These are phyloP conservation scores for Parambassis ranga DNA, from an alignment of 2,797 vertebrate species.

Conservation along the genomic window DNA sequence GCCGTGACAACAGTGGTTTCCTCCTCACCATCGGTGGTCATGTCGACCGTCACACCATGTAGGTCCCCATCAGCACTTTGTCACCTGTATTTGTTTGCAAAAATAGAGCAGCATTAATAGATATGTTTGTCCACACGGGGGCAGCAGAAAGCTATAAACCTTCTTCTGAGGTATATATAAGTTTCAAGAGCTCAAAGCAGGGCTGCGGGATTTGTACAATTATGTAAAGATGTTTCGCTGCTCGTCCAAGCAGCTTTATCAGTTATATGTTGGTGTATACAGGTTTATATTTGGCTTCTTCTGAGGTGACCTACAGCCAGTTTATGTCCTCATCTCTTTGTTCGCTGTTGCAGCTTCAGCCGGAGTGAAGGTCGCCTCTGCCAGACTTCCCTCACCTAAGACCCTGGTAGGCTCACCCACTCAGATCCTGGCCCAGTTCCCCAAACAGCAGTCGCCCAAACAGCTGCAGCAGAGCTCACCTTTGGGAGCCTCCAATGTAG, in stretches of 20 bases:
- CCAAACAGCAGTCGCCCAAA: conserved; percentile 90
- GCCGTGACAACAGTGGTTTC: conserved; percentile 94
- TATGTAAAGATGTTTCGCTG: too few relatives aligned
- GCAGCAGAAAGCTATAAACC: not conserved
- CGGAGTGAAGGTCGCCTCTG: conserved; percentile 90
- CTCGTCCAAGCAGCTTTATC: too few relatives aligned
- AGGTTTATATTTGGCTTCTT: too few relatives aligned
- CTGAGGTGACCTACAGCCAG: too few relatives aligned
- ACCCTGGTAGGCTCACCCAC: conserved; percentile 87
- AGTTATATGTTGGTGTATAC: too few relatives aligned
- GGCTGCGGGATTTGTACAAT: too few relatives aligned
- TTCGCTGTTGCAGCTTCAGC: conserved; percentile 73
- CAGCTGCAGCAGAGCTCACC: conserved; percentile 83
- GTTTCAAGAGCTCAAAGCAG: too few relatives aligned
- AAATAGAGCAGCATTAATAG: not conserved
- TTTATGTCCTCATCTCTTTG: too few relatives aligned
- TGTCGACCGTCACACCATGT: conserved; percentile 94
- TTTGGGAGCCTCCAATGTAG: conserved; percentile 70
- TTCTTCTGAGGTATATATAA: too few relatives aligned
- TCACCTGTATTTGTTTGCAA: too few relatives aligned
- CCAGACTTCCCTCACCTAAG: conserved; percentile 93
- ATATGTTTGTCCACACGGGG: conserved; percentile 1
- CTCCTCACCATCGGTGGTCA: conserved; percentile 90
- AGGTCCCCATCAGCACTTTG: too few relatives aligned
- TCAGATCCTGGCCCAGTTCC: conserved; percentile 95